Evolutionary conservation across 2,113 vertebrate genomes (phyloP).

Genomic region (Polypterus bichir): DNA sequence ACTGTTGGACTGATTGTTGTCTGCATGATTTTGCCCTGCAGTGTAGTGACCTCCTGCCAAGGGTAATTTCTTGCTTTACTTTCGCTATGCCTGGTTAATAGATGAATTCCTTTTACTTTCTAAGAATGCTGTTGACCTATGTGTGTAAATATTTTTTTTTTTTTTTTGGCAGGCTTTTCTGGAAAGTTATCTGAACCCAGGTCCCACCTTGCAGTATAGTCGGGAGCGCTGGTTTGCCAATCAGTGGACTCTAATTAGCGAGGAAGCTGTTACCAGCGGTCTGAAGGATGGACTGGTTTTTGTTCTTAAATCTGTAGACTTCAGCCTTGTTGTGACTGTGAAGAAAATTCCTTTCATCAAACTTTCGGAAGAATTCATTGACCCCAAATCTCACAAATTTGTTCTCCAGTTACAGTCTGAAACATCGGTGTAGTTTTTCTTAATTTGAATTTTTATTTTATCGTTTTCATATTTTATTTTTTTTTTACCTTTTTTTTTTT

Average conservation of each 20-base stretch:
- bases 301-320: slow-evolving; percentile 58
- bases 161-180: slow-evolving; percentile 48
- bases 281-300: slow-evolving; percentile 48
- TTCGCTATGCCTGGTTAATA: background rate
- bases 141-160: background rate
- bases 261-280: slow-evolving; percentile 52
- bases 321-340: slow-evolving; percentile 61
- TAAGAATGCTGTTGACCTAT: background rate
- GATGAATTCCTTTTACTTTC: background rate
- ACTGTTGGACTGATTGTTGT: no score
- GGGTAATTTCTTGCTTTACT: no score
- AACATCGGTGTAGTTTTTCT: slow-evolving; percentile 45
- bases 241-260: slow-evolving; percentile 57
- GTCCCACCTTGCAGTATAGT: slow-evolving; percentile 56
- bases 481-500: slow-evolving; percentile 22
- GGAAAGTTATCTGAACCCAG: slow-evolving; percentile 53
- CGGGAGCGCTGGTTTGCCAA: slow-evolving; percentile 54
- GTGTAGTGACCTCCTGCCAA: no score
- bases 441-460: slow-evolving; percentile 26
- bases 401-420: slow-evolving; percentile 57
- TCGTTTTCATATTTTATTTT: slow-evolving; percentile 23
- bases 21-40: no score
- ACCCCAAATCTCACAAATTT: slow-evolving; percentile 63
- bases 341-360: slow-evolving; percentile 64
- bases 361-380: slow-evolving; percentile 60